Conservation (phyloP, 2,888 invertebrate genomes). For the Pterostichus niger region DNA sequence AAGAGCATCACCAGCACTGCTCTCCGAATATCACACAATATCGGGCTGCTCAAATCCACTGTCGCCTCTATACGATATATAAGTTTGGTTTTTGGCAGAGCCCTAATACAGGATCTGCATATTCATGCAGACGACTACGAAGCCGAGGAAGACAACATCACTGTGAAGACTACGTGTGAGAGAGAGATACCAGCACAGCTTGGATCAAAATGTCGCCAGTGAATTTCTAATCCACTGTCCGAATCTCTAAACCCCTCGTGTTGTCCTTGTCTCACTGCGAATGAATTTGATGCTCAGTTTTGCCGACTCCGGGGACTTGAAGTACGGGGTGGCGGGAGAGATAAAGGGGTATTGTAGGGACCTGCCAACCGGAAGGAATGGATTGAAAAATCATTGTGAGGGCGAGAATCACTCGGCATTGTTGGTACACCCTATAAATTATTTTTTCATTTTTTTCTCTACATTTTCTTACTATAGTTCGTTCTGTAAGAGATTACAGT, state of each 20-base stretch:
- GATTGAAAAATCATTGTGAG: slow-evolving; percentile 25
- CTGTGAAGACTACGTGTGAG: background rate
- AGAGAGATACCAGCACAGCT: slow-evolving; percentile 68
- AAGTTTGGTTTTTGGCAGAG: slow-evolving; percentile 76
- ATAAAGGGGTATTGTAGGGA: slow-evolving; percentile 14
- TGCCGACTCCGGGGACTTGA: background rate
- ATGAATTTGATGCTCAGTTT: slow-evolving; percentile 62
- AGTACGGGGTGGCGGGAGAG: slow-evolving; percentile 27
- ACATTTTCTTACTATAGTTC: no score
- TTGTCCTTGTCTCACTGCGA: slow-evolving; percentile 39
- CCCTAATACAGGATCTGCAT: slow-evolving; percentile 76
- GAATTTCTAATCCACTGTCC: slow-evolving; percentile 76
- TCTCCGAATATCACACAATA: slow-evolving; percentile 47
- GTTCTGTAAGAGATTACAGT: no score
- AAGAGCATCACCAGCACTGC: background rate
- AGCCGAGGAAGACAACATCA: slow-evolving; percentile 68
- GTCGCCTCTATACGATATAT: slow-evolving; percentile 70
- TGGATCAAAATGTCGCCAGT: slow-evolving; percentile 75
- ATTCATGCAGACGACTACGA: slow-evolving; percentile 75
- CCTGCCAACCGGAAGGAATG: slow-evolving; percentile 26
- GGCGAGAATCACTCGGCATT: background rate
- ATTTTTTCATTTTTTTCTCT: background rate
- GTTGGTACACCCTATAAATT: background rate
- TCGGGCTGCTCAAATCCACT: slow-evolving; percentile 56
- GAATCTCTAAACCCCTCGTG: slow-evolving; percentile 70